phyloP scores from a whole-genome alignment of 2,888 invertebrate species.

The Leptothorax acervorum region DNA sequence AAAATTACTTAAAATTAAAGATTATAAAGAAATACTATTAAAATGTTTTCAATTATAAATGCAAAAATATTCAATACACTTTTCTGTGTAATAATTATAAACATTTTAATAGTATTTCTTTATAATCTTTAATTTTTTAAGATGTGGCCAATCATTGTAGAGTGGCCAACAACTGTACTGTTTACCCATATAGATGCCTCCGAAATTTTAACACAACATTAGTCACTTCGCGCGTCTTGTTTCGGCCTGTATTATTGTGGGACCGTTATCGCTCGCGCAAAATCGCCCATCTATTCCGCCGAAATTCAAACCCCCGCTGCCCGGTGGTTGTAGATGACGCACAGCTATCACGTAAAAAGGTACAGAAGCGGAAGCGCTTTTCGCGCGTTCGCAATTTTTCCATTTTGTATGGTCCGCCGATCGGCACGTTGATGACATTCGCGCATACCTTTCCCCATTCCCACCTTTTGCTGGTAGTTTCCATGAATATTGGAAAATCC shows the following conservation, averaged over 20 bases:
- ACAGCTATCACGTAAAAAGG: slow-evolving; percentile 46
- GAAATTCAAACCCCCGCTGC: slow-evolving; percentile 19
- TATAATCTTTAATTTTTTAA: too few species aligned
- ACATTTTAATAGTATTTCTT: too few species aligned
- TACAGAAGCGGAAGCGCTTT: slow-evolving; percentile 48
- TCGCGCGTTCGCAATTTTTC: slow-evolving; percentile 47
- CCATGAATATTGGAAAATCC: slow-evolving; percentile 49
- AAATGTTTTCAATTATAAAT: too few species aligned
- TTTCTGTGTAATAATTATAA: too few species aligned
- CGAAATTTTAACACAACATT: slow-evolving; percentile 1
- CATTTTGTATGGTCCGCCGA: slow-evolving; percentile 49
- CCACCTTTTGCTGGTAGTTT: neutral
- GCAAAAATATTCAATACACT: too few species aligned
- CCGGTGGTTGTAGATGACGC: slow-evolving; percentile 36
- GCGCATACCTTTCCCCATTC: slow-evolving; percentile 8
- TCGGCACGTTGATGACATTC: slow-evolving; percentile 46
- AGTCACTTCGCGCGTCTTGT: neutral
- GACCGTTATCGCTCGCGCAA: slow-evolving; percentile 15
- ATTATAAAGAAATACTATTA: too few species aligned
- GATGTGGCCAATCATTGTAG: too few species aligned
- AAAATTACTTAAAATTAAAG: too few species aligned
- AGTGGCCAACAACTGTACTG: too few species aligned
- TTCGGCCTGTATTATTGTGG: slow-evolving; percentile 9
- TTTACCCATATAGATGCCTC: neutral
- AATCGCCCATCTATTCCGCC: slow-evolving; percentile 15